Evolutionary conservation across 2,888 invertebrate species (phyloP).

Genomic region (Lasioglossum morio): DNA sequence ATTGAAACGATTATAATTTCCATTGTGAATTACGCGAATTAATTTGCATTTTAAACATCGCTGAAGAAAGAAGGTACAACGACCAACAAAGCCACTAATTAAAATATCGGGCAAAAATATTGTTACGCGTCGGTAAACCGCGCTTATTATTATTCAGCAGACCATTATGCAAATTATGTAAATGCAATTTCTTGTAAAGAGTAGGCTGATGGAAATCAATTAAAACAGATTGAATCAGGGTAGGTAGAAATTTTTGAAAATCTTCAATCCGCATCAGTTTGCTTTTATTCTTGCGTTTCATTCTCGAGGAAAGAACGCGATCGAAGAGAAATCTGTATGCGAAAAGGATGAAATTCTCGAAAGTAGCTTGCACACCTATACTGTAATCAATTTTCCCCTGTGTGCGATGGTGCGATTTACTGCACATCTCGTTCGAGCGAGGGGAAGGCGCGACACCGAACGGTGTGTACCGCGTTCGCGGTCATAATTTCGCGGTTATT

Average conservation of each 20-base stretch:
- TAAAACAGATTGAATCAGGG: background rate
- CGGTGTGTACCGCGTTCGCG: background rate
- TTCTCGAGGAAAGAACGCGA: no score
- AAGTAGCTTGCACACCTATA: background rate
- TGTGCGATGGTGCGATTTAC: background rate
- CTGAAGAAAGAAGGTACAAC: background rate
- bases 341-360: no score
- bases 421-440: constrained; percentile 3
- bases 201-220: background rate
- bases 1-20: background rate
- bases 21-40: background rate
- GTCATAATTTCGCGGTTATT: constrained; percentile 36
- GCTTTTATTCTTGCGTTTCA: no score
- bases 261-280: background rate
- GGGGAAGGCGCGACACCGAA: constrained; percentile 26
- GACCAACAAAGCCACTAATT: background rate
- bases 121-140: background rate
- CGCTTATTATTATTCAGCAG: background rate
- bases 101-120: background rate
- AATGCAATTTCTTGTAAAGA: background rate
- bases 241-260: background rate
- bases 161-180: constrained; percentile 6
- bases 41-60: background rate
- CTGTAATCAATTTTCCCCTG: background rate
- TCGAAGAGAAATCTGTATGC: no score